Evolutionary conservation across 2,113 vertebrate genomes (phyloP).

Genomic region (Barnardius zonarius): DNA sequence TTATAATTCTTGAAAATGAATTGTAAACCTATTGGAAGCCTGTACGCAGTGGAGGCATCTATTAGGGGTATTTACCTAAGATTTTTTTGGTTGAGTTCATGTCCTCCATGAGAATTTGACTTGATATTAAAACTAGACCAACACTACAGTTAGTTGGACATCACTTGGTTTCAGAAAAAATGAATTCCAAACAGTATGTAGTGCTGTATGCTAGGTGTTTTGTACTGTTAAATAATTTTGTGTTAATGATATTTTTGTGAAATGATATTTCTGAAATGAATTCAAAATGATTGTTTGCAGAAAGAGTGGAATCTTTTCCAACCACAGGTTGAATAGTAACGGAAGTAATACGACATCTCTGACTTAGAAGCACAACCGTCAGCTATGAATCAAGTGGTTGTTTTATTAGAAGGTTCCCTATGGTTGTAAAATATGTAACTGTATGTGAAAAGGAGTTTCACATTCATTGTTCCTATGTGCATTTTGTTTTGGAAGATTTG

Average conservation of each 20-base stretch:
- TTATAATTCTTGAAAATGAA: neutral
- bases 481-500: neutral
- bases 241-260: neutral
- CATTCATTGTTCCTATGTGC: fast-evolving
- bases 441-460: neutral
- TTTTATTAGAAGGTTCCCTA: neutral
- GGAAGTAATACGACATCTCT: neutral
- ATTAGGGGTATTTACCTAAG: neutral
- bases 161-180: neutral
- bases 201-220: neutral
- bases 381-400: neutral
- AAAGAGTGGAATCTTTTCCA: neutral
- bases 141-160: neutral
- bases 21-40: neutral
- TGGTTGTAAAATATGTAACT: neutral
- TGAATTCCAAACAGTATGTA: neutral
- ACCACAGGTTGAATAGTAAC: neutral
- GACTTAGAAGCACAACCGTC: neutral
- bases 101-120: neutral
- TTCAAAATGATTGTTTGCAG: neutral
- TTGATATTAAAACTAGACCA: neutral
- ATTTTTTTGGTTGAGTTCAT: neutral
- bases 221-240: neutral
- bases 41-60: neutral
- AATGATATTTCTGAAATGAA: neutral